Evolutionary conservation across 2,888 invertebrate genomes (phyloP), one percentile per base, ranked within the genome.

Genomic region (Standfussiana lucernea): DNA sequence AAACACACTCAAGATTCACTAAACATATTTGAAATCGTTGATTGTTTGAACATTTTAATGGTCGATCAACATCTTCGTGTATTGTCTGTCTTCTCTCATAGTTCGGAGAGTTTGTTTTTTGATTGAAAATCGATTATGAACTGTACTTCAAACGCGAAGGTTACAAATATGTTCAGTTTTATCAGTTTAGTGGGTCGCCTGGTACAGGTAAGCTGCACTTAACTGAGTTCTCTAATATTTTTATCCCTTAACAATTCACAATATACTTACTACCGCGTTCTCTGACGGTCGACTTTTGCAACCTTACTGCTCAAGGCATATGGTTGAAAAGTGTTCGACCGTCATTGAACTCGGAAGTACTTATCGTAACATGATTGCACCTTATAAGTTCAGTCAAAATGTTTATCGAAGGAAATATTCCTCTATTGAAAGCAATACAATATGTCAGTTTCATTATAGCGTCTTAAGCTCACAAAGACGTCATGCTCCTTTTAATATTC

Each of bases 361-460:
- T 28, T 70, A 75, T 70, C 32, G n/a, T 37, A 68, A 79, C 35
- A 28, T 65, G 45, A 56, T 18, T 56, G 59, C 72, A 71, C 59
- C 53, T 64, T 79, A 21, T 77, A 42, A 72, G 45, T 45, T 74
- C 37, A 64, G 47, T 62, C 45, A 67, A 74, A 61, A 79, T 71
- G n/a, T 78, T 85, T 71, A 77, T 73, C 47, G 40, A 67, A 47
- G 15, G 5, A 24, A 53, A 81, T 73, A 75, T 62, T 62, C 10
- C n/a, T 71, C 5, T 72, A 64, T 75, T 77, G 71, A 45, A 71
- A 69, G 67, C 71, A 83, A 80, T 75, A 79, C 50, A 40, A 70
- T 66, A 67, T 67, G 40, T 47, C n/a, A 71, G 35, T 61, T 79
- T 72, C 73, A 75, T 66, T 77, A 77, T 66, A 69, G 74, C 6